Evolutionary conservation across 2,888 invertebrate genomes (phyloP).

Genomic region (Ectropis crepuscularia): DNA sequence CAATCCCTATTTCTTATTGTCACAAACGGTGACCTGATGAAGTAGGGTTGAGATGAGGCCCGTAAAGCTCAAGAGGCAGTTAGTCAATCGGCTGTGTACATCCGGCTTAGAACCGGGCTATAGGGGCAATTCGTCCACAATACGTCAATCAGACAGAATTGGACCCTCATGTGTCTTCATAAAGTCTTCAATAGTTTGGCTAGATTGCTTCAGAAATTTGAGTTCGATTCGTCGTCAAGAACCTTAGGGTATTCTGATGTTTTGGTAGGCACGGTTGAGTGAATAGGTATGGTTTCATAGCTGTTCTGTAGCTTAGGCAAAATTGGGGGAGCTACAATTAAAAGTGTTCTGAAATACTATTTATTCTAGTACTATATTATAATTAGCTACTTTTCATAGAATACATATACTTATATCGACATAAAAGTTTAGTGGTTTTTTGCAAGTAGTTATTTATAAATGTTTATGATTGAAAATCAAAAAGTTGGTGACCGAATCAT

Average conservation of each 20-base stretch:
- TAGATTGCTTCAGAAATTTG: neutral
- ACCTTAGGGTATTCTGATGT: neutral
- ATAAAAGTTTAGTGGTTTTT: too few relatives aligned
- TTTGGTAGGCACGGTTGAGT: too few relatives aligned
- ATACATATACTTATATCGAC: too few relatives aligned
- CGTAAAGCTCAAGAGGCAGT: slow-evolving; percentile 18
- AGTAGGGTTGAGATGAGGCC: slow-evolving; percentile 21
- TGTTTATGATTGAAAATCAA: too few relatives aligned
- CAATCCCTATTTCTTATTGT: slow-evolving; percentile 3
- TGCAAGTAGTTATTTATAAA: too few relatives aligned
- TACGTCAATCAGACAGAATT: slow-evolving; percentile 5
- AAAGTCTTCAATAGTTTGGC: slow-evolving; percentile 12
- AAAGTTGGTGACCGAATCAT: too few relatives aligned
- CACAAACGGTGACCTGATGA: slow-evolving; percentile 20
- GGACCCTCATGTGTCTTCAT: slow-evolving; percentile 10
- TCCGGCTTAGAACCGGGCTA: slow-evolving; percentile 1
- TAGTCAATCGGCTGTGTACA: slow-evolving; percentile 17
- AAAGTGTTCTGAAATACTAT: too few relatives aligned
- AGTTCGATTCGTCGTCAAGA: neutral
- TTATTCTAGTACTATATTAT: too few relatives aligned
- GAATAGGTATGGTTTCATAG: too few relatives aligned
- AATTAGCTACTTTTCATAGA: too few relatives aligned
- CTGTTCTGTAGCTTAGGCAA: too few relatives aligned
- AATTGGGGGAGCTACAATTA: too few relatives aligned
- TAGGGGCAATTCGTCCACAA: slow-evolving; percentile 10